Evolutionary conservation across 2,888 invertebrate genomes (phyloP).

Genomic region (Diaphora mendica): DNA sequence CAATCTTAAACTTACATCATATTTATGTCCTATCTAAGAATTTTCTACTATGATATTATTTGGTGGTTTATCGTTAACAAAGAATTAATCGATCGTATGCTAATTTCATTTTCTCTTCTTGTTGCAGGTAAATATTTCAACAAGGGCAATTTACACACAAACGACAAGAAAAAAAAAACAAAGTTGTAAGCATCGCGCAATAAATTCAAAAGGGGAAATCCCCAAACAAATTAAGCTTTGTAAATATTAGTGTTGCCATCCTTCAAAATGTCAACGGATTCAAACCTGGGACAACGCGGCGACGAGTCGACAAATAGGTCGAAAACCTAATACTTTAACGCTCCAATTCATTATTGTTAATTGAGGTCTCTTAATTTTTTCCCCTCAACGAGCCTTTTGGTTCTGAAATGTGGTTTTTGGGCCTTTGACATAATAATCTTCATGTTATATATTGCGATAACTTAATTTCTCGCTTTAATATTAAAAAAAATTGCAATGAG

Average conservation of each 20-base stretch:
- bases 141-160: conserved; percentile 27
- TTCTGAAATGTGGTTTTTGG: conserved; percentile 37
- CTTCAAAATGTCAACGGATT: conserved; percentile 70
- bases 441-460: not conserved
- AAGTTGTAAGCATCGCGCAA: conserved; percentile 33
- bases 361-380: conserved; percentile 63
- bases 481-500: not conserved
- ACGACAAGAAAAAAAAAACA: conserved; percentile 31
- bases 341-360: conserved; percentile 75
- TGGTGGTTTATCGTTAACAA: no score
- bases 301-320: conserved; percentile 64
- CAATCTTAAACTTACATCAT: no score
- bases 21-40: no score
- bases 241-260: conserved; percentile 68
- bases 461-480: not conserved
- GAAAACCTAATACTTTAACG: conserved; percentile 67
- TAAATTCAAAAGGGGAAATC: conserved; percentile 47
- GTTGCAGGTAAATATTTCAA: conserved; percentile 38
- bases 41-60: no score
- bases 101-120: conserved; percentile 13
- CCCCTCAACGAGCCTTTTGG: conserved; percentile 42
- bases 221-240: conserved; percentile 68
- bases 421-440: conserved; percentile 19
- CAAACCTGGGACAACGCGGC: conserved; percentile 57
- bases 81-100: not conserved